These are phyloP conservation scores for Wiebesia pumilae DNA, from an alignment of 1,140 invertebrate genomes.

Conservation along the genomic window DNA sequence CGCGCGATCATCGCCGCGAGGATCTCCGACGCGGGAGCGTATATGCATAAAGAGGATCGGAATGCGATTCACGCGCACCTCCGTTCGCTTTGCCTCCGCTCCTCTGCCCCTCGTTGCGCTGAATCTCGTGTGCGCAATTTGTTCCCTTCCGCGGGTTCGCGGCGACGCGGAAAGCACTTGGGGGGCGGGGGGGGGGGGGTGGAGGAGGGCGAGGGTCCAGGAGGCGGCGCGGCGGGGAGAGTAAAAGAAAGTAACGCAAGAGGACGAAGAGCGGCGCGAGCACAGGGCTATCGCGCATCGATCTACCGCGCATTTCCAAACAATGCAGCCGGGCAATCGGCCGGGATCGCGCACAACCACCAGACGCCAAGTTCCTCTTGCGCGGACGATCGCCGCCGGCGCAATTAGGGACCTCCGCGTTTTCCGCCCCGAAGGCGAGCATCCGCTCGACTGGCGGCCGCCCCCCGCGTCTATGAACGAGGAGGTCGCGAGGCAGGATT, in stretches of 20 bases:
- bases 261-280: background rate
- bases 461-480: background rate
- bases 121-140: conserved; percentile 48
- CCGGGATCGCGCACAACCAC: background rate
- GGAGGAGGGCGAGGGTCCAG: conserved; percentile 59
- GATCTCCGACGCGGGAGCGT: conserved; percentile 32
- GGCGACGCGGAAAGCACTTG: conserved; percentile 59
- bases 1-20: conserved; percentile 41
- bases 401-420: conserved; percentile 23
- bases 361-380: too few species aligned
- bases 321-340: conserved; percentile 61
- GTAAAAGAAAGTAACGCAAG: conserved; percentile 47
- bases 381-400: background rate
- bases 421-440: background rate
- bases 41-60: conserved; percentile 45
- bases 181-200: conserved; percentile 60
- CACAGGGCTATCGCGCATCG: conserved; percentile 59
- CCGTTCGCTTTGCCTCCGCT: background rate
- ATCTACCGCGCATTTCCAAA: conserved; percentile 72
- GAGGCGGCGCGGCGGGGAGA: conserved; percentile 32
- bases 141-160: background rate
- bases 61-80: conserved; percentile 58
- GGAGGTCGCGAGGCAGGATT: background rate
- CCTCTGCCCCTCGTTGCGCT: background rate
- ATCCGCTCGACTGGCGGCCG: too few species aligned